Conservation (phyloP, 2,888 invertebrate species). For the Tiliacea aurago region DNA sequence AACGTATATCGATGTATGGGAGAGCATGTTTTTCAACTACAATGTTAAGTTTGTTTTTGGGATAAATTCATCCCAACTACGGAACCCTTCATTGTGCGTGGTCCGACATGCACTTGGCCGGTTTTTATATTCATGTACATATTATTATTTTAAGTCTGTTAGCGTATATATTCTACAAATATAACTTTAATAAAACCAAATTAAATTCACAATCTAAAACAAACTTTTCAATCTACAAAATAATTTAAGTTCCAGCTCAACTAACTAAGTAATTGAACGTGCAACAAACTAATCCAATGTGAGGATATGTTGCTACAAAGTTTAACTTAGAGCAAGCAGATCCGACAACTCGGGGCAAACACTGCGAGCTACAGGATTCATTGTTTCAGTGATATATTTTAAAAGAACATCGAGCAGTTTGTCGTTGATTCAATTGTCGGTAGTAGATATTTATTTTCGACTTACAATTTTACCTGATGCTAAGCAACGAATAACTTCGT, state of each 20-base stretch:
- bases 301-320: conserved; percentile 18
- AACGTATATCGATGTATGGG: too few species aligned
- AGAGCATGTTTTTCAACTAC: too few species aligned
- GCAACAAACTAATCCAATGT: conserved; percentile 18
- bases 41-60: too few species aligned
- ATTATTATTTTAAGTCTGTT: too few species aligned
- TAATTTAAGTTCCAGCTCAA: background rate
- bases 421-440: background rate
- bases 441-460: background rate
- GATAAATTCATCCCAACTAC: too few species aligned
- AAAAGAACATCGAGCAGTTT: background rate
- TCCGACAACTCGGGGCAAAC: background rate
- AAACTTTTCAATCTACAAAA: conserved; percentile 20
- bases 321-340: conserved; percentile 15
- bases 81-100: too few species aligned
- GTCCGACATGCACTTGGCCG: too few species aligned
- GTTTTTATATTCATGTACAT: too few species aligned
- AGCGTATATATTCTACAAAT: too few species aligned
- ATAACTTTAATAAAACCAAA: too few species aligned
- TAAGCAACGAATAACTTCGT: too few species aligned
- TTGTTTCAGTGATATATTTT: background rate
- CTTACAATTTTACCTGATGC: background rate
- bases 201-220: background rate
- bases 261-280: conserved; percentile 4
- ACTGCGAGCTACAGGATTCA: background rate